phyloP scores from a whole-genome alignment of 2,888 invertebrate species.

The Agrochola lota region DNA sequence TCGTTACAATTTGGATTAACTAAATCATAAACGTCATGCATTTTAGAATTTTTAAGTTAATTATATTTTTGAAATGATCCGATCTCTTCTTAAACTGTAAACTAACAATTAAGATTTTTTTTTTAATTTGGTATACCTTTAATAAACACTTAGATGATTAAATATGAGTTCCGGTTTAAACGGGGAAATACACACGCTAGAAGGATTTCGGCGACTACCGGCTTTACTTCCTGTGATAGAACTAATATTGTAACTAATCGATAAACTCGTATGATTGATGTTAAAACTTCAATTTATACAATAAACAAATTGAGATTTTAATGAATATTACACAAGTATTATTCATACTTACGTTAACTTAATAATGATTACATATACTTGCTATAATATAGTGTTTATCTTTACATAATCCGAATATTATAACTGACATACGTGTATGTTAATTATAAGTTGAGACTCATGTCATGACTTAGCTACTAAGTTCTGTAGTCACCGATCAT shows the following conservation, averaged over 20 bases:
- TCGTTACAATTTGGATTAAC: constrained; percentile 3
- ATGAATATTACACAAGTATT: constrained; percentile 37
- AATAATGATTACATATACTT: constrained; percentile 1
- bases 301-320: constrained; percentile 22
- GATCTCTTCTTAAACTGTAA: background rate
- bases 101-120: background rate
- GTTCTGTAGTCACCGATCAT: background rate
- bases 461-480: constrained; percentile 1
- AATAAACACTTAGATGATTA: background rate
- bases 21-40: background rate
- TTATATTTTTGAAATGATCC: background rate
- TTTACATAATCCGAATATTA: constrained; percentile 30
- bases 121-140: background rate
- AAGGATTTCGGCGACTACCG: constrained; percentile 38
- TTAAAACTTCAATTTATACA: background rate
- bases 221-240: constrained; percentile 17
- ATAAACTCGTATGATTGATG: constrained; percentile 24
- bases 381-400: constrained; percentile 20
- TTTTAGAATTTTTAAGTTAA: background rate
- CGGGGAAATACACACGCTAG: background rate
- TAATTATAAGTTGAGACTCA: constrained; percentile 5
- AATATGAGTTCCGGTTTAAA: constrained; percentile 20
- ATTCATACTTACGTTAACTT: constrained; percentile 14
- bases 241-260: constrained; percentile 27
- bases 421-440: constrained; percentile 18